Conservation (phyloP, 1,140 invertebrate genomes). For the Phthorimaea operculella region DNA sequence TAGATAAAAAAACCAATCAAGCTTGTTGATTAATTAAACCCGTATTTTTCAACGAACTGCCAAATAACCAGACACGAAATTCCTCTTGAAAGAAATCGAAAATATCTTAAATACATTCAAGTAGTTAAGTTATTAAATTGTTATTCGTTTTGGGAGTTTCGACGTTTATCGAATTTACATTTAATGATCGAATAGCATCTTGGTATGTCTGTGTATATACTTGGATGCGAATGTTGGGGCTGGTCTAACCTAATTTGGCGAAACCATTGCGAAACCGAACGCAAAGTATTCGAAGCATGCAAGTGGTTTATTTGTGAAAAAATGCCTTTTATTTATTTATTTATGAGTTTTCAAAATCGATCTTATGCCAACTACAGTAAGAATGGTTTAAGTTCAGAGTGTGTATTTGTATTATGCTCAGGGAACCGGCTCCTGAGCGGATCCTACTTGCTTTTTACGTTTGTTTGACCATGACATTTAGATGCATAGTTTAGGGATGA, state of each 20-base stretch:
- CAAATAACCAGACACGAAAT: slow-evolving; percentile 28
- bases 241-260: neutral
- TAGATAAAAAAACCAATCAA: slow-evolving; percentile 3
- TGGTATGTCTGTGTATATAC: neutral
- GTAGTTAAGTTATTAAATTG: slow-evolving; percentile 41
- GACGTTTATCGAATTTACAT: slow-evolving; percentile 24
- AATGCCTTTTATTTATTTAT: neutral
- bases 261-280: neutral
- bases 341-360: neutral
- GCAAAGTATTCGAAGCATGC: neutral
- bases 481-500: slow-evolving; percentile 2
- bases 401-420: neutral
- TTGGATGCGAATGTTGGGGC: neutral
- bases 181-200: slow-evolving; percentile 21
- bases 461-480: slow-evolving; percentile 2
- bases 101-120: slow-evolving; percentile 15
- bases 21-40: slow-evolving; percentile 1
- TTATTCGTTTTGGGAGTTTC: slow-evolving; percentile 11
- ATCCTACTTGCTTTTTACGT: neutral
- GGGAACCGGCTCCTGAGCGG: too few species aligned
- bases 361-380: neutral
- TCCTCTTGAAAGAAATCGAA: slow-evolving; percentile 16
- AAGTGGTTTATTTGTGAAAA: neutral
- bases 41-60: slow-evolving; percentile 3
- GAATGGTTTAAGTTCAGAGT: too few species aligned